Evolutionary conservation across 2,113 vertebrate species (phyloP).

Genomic region (Peromyscus polionotus): DNA sequence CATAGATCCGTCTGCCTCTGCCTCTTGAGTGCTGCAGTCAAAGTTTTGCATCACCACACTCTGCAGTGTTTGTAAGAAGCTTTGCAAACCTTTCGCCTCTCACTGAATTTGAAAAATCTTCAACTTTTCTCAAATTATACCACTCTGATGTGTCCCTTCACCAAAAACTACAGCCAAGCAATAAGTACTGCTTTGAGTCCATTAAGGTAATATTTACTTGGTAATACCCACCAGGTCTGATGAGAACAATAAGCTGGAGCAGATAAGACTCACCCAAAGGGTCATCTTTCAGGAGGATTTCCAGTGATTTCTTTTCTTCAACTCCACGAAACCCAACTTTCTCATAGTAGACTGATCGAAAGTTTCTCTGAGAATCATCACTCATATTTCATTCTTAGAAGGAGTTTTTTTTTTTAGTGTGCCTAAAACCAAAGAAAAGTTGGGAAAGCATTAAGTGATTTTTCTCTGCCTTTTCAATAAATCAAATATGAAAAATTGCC

Average conservation of each 20-base stretch:
- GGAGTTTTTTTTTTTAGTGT: neutral
- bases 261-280: constrained; percentile 90
- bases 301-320: constrained; percentile 98
- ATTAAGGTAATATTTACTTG: neutral
- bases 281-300: constrained; percentile 97
- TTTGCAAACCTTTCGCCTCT: constrained; percentile 16
- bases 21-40: neutral
- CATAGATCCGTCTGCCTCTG: neutral
- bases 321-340: constrained; percentile 99
- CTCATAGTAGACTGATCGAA: constrained; percentile 98
- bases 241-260: neutral
- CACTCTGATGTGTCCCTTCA: neutral
- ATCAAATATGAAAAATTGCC: neutral
- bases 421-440: constrained; percentile 32
- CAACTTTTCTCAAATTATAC: neutral
- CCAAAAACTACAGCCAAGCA: neutral
- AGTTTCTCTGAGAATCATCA: constrained; percentile 98
- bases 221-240: neutral
- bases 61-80: neutral
- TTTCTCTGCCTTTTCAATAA: constrained; percentile 32
- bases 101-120: constrained; percentile 12
- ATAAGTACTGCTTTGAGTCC: neutral
- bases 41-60: neutral
- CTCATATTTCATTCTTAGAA: constrained; percentile 89
- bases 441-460: neutral